Evolutionary conservation across 2,888 invertebrate species (phyloP).

Genomic region (Drosophila phalerata): DNA sequence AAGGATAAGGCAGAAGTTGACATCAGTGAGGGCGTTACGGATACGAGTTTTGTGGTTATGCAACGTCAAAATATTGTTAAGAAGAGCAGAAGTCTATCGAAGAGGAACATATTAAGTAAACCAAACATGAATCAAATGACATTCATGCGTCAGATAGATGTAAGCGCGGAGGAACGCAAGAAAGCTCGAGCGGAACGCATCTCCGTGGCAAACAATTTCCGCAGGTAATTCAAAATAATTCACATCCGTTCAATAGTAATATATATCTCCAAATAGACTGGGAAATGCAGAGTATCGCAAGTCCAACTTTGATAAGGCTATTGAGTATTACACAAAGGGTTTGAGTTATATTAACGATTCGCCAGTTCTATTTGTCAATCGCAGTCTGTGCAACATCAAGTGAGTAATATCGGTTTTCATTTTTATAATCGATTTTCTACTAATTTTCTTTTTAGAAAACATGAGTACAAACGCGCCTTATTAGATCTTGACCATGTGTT

Average conservation of each 20-base stretch:
- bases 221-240: slow-evolving; percentile 37
- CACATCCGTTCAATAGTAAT: background rate
- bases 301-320: slow-evolving; percentile 46
- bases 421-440: background rate
- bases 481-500: slow-evolving; percentile 58
- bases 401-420: slow-evolving; percentile 3
- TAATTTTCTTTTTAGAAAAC: slow-evolving; percentile 33
- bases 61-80: background rate
- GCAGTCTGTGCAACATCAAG: slow-evolving; percentile 52
- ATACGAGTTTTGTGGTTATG: slow-evolving; percentile 37
- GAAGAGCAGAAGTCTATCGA: background rate
- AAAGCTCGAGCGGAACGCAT: slow-evolving; percentile 35
- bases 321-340: slow-evolving; percentile 44
- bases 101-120: background rate
- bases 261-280: slow-evolving; percentile 24
- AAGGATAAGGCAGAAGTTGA: slow-evolving; percentile 36
- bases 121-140: slow-evolving; percentile 28
- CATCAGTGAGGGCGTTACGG: slow-evolving; percentile 28
- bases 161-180: background rate
- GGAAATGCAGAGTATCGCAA: slow-evolving; percentile 57
- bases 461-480: slow-evolving; percentile 42
- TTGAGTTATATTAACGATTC: slow-evolving; percentile 50
- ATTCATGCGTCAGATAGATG: slow-evolving; percentile 55
- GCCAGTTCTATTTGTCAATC: slow-evolving; percentile 50
- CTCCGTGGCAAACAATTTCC: slow-evolving; percentile 45